Conservation (phyloP, 2,113 vertebrate genomes). For the Pelobates fuscus region DNA sequence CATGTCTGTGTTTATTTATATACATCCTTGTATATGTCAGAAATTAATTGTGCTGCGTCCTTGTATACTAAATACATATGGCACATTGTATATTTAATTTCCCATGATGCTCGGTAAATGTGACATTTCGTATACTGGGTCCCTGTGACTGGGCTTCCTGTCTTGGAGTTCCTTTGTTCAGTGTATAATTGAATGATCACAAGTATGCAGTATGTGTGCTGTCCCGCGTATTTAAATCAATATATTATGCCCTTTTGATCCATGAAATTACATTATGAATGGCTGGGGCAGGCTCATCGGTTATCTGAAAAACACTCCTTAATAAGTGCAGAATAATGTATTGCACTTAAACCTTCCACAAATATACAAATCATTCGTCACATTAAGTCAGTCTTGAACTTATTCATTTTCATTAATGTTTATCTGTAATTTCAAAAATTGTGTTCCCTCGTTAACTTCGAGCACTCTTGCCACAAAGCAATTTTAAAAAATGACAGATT, state of each 20-base stretch:
- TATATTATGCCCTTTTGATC: slow-evolving; percentile 12
- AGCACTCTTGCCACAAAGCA: slow-evolving; percentile 28
- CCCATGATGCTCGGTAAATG: too few relatives aligned
- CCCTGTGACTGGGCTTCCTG: too few relatives aligned
- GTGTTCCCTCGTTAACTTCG: slow-evolving; percentile 23
- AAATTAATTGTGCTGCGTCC: too few relatives aligned
- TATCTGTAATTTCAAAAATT: slow-evolving; percentile 44
- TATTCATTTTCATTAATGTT: slow-evolving; percentile 39
- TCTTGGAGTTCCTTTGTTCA: too few relatives aligned
- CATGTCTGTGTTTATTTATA: too few relatives aligned
- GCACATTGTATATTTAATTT: too few relatives aligned
- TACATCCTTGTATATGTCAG: too few relatives aligned
- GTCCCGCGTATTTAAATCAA: slow-evolving; percentile 10
- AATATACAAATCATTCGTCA: slow-evolving; percentile 22
- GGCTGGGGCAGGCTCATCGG: slow-evolving; percentile 17
- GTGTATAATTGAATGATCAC: neutral
- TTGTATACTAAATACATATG: too few relatives aligned
- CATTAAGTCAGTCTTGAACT: slow-evolving; percentile 5
- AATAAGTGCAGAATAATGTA: slow-evolving; percentile 36
- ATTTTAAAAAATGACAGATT: slow-evolving; percentile 39
- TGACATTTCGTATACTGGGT: too few relatives aligned
- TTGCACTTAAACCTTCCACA: slow-evolving; percentile 26
- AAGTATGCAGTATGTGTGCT: neutral
- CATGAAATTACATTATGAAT: slow-evolving; percentile 6
- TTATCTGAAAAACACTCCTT: slow-evolving; percentile 6